Evolutionary conservation across 2,113 vertebrate genomes (phyloP), one percentile per base, ranked within the genome.

Genomic region (Mola mola): DNA sequence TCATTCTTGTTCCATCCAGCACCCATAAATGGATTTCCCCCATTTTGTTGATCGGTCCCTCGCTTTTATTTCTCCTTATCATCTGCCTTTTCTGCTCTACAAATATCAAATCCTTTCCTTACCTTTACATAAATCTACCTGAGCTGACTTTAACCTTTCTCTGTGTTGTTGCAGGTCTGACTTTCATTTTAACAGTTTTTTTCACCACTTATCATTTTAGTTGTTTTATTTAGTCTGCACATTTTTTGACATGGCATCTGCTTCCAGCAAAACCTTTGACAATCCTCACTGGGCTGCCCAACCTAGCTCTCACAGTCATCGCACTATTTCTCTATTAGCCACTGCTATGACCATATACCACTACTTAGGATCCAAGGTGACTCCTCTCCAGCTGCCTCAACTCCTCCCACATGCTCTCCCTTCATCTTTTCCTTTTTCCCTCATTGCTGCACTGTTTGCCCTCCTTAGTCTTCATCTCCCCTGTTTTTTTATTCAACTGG

Each of bases 301-400:
- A 61, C 49, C 49, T 13, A 34, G 46, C 48, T 48, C 67, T 66
- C 9, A 2, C 50, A 22, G 21, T 52, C 49, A 48, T 36, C 63
- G 48, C 48, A 36, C 67, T 79, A 50, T 15, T 53, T 87, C 74
- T 88, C 71, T 73, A 84, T 89, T 87, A 88, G 76, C 66, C 64
- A 17, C 42, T 43, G 75, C 70, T 72, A 61, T 80, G 80, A 76
- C 73, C 57, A n/a, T 41, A 59, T 71, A 61, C 75, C 64, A 48
- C 62, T 77, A 77, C 82, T 78, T 67, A 81, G 65, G 75, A 60
- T 48, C 77, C 76, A 87, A 88, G 86, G 86, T 89, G 81, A 78
- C 53, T 59, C 57, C 26, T 41, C 13, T 69, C 37, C 24, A 36
- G 42, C 38, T 47, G 2, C 48, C 42, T 9, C 38, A 37, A 29